Conservation (phyloP, 2,888 invertebrate genomes). For the Diplazon laetatorius region DNA sequence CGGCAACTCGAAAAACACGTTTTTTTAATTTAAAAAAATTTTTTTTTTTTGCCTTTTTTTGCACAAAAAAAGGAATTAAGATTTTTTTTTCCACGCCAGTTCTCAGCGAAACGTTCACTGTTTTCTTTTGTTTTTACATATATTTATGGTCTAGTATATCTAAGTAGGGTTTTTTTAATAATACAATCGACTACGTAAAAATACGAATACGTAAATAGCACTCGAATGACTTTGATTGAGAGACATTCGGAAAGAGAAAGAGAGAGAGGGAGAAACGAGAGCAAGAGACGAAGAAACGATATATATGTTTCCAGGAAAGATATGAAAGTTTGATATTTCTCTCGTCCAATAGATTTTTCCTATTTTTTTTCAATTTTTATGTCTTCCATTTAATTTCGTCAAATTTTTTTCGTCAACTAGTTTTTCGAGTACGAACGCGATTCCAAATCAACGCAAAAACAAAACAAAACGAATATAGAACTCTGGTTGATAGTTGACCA, state of each 20-base stretch:
- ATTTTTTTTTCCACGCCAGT: conserved; percentile 23
- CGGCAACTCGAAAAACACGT: conserved; percentile 15
- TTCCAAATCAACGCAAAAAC: conserved; percentile 25
- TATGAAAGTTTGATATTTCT: conserved; percentile 65
- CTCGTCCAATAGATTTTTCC: conserved; percentile 45
- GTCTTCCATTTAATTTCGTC: neutral
- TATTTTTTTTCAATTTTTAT: conserved; percentile 11
- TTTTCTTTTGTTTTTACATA: conserved; percentile 28
- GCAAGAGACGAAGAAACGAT: conserved; percentile 16
- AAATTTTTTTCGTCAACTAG: conserved; percentile 39
- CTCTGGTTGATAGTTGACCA: conserved; percentile 57
- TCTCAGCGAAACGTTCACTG: conserved; percentile 36
- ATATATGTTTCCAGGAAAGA: conserved; percentile 36
- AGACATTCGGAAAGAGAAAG: conserved; percentile 38
- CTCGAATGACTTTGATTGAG: conserved; percentile 64
- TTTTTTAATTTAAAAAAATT: neutral
- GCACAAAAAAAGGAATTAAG: neutral
- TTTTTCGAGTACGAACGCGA: conserved; percentile 42
- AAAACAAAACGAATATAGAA: conserved; percentile 8
- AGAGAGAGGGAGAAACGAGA: conserved; percentile 30
- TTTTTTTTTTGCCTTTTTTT: neutral
- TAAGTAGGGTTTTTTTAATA: conserved; percentile 57
- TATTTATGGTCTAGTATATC: conserved; percentile 46
- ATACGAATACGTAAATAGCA: conserved; percentile 61
- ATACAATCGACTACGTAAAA: conserved; percentile 63